Evolutionary conservation across 2,888 invertebrate species (phyloP), one percentile per base, ranked within the genome.

Genomic region (Dolomedes plantarius): DNA sequence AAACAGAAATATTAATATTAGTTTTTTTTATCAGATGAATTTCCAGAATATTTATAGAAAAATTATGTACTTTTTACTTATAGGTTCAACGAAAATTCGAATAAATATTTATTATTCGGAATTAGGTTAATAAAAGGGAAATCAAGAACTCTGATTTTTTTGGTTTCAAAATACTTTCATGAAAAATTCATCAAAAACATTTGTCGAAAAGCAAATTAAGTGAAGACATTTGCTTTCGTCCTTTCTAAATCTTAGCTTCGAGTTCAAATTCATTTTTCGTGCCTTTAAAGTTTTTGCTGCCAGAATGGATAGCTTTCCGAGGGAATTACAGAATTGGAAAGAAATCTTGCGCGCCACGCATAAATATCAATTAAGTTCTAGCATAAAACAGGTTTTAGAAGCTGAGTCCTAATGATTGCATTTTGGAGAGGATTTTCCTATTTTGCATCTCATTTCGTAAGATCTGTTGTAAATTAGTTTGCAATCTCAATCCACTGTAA

Each of bases 321-420:
- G 41, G 41, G 41, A 46, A 46, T 32, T 36, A n/a, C 56, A 28
- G 11, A 36, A 32, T 19, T 78, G 11, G 6, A 73, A 46, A 73
- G 50, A 74, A 74, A 67, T 56, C 80, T 80, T 36, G 65, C 41
- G 36, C 78, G 36, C 56, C 46, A 71, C 46, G 83, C 83, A 83
- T 83, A 83, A 83, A 83, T 83, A 83, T 76, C 83, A 83, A 83
- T 83, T 83, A 83, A 76, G 72, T 28, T 29, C 29, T n/a, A 46
- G 41, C 41, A 46, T 46, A 46, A 46, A 75, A 56, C 50, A 36
- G 39, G 19, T 67, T 46, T 46, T 46, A 46, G 41, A 46, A 46
- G 41, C 41, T 11, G 9, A 46, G 32, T 69, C 62, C 39, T 62
- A 81, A 65, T 74, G 74, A 81, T 81, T 67, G 68, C 74, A 82